Conservation (phyloP, 2,797 vertebrate genomes). For the Peromyscus eremicus region DNA sequence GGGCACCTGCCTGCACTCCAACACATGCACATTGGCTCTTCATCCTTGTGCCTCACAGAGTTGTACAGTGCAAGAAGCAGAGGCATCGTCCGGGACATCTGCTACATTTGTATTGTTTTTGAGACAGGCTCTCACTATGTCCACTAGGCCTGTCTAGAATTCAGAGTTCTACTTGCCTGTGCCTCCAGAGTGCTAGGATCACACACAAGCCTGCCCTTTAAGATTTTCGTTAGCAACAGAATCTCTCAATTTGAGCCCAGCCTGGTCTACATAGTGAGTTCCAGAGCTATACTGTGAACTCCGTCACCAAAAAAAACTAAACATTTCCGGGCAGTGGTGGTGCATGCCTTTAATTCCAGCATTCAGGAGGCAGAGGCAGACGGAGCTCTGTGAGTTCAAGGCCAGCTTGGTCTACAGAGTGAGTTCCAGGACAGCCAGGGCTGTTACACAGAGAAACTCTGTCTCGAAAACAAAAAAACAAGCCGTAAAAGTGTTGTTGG, state of each 20-base stretch:
- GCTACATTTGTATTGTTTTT: background rate
- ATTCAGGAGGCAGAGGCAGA: too few species aligned
- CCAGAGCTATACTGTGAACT: background rate
- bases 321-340: background rate
- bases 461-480: too few species aligned
- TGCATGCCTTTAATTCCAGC: too few species aligned
- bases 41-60: background rate
- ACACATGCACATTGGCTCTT: background rate
- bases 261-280: background rate
- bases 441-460: too few species aligned
- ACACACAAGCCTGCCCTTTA: background rate
- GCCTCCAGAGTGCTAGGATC: background rate
- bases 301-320: background rate
- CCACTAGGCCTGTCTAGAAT: background rate
- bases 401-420: too few species aligned
- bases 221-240: background rate
- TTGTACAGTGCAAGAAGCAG: fast-evolving
- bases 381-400: too few species aligned
- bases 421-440: too few species aligned
- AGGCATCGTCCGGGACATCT: background rate
- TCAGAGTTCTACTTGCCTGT: background rate
- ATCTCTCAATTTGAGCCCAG: background rate
- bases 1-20: background rate
- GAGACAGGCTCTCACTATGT: background rate
- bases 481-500: background rate